Evolutionary conservation across 2,113 vertebrate genomes (phyloP), one percentile per base, ranked within the genome.

Genomic region (Crypturellus undulatus): DNA sequence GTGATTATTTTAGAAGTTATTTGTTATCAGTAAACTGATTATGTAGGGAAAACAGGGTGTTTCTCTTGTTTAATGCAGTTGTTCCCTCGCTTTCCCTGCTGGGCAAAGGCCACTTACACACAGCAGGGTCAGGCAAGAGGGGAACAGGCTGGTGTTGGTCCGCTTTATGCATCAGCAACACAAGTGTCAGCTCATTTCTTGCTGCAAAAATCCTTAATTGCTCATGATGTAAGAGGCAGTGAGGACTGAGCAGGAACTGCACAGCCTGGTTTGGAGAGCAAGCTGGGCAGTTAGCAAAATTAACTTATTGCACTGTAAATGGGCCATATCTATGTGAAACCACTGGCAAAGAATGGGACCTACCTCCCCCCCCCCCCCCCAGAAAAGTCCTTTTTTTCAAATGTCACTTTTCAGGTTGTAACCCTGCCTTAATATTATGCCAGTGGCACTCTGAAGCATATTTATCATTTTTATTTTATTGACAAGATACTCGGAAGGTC

Each of bases 401-500:
- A 95, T 89, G 77, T 93, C 92, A 89, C 84, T 90, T 96, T 85
- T 76, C 32, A 59, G 77, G 89, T 88, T 72, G 71, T 89, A 75
- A 54, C 34, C 89, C 72, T 69, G 76, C 73, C 79, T 90, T 90
- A 93, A 81, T 90, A 72, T 82, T 78, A 64, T 0, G n/a, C 77
- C 85, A 43, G 24, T 54, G 82, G 93, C 70, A 65, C 65, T 72
- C 77, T 52, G 65, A 88, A 92, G 90, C 58, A 65, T 38, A 93
- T 95, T 92, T 94, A 91, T 94, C 78, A 85, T 93, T 90, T 94
- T 95, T 84, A 94, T 89, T 96, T 96, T 96, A 92, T 96, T 95
- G 93, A 95, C 89, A 92, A 90, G 92, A 95, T 92, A 94, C 49
- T 94, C 92, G 93, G 87, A 93, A 96, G 90, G 92, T 96, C 89